Evolutionary conservation across 2,113 vertebrate genomes (phyloP), one percentile per base, ranked within the genome.

Genomic region (Pelodiscus sinensis): DNA sequence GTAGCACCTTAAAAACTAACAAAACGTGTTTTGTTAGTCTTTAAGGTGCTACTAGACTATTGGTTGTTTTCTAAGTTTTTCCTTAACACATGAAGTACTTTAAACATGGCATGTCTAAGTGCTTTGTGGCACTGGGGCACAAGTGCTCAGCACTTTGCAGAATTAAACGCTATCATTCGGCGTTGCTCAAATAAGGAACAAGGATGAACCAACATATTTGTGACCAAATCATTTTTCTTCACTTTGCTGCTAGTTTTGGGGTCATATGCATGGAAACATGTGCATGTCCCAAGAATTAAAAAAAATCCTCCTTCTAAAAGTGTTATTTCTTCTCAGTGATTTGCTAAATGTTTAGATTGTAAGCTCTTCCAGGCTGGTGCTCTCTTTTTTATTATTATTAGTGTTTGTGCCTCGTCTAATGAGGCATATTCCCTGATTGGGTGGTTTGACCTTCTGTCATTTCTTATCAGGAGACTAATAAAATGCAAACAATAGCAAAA

Each of bases 81-180:
- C 44, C 44, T 44, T 44, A 44, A 44, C 6, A 44, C 44, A 44
- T 44, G 44, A 44, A 57, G 56, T 2, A 9, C 24, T n/a, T 22
- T 5, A 52, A 54, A 52, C 25, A 38, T 0, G 1, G 58, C 27
- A 25, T 8, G 3, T 18, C 25, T 44, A 68, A 8, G 2, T 79
- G 68, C 15, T 54, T 35, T 78, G 55, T 14, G 25, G 4, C 3
- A 6, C 14, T 56, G 22, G 1, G 4, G 2, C 15, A 8, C 11
- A 18, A 75, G 71, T 9, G 7, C 71, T 85, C 57, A 38, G 29
- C 50, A 10, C 38, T 16, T 83, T 7, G 0, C 3, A 15, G 84
- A 5, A 83, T 31, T 0, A 18, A 3, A 2, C 9, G 9, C n/a
- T n/a, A n/a, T 9, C n/a, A 12, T 0, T 0, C 57, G 9, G 21